phyloP scores from a whole-genome alignment of 1,140 invertebrate species.

The Drosophila virilis region DNA sequence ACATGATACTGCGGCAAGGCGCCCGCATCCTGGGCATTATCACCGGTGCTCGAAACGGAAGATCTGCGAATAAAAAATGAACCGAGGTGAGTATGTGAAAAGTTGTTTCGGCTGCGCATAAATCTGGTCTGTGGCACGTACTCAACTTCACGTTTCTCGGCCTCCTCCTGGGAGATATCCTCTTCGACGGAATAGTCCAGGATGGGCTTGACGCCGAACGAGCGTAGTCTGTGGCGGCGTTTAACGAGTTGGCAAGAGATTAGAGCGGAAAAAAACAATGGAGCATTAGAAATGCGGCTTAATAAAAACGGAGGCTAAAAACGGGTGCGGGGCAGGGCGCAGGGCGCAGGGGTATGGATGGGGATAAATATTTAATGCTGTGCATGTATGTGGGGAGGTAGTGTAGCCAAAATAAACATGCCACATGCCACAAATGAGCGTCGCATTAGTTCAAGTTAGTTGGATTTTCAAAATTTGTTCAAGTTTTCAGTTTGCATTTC shows the following conservation, averaged over 20 bases:
- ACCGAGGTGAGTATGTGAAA: not conserved
- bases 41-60: conserved; percentile 89
- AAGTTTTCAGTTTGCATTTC: not conserved
- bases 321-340: no score
- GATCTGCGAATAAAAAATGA: conserved; percentile 78
- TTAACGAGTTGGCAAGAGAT: not conserved
- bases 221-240: conserved; percentile 87
- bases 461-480: not conserved
- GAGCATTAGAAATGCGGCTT: conserved; percentile 13
- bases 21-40: conserved; percentile 78
- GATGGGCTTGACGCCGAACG: conserved; percentile 99
- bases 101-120: no score
- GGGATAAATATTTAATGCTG: not conserved
- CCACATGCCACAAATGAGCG: conserved; percentile 22
- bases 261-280: conserved; percentile 3
- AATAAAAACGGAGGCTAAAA: not conserved
- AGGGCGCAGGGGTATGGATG: no score
- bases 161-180: conserved; percentile 95
- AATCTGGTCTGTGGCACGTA: conserved; percentile 85
- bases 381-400: not conserved
- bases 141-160: conserved; percentile 95
- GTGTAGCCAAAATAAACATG: conserved; percentile 12
- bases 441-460: conserved; percentile 4
- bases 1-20: conserved; percentile 93
- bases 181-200: conserved; percentile 99